Percentiles rank a stretch among this genome's conserved stretches.
These are phyloP conservation scores for Embiotoca jacksoni DNA, from an alignment of 2,113 vertebrate species.

Conservation along the genomic window DNA sequence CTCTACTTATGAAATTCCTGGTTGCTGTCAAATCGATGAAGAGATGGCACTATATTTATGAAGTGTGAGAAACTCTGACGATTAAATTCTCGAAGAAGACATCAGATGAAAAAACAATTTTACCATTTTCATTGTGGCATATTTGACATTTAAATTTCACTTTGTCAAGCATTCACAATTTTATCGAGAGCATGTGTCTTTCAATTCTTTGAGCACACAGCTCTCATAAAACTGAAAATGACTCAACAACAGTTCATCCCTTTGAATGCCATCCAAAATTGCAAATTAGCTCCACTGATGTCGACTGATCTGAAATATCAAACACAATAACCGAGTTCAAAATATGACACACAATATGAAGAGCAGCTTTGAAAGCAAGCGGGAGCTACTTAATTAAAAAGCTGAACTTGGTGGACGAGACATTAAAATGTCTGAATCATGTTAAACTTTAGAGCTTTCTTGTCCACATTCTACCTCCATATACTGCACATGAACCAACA, in stretches of 20 bases:
- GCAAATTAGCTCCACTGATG: slow-evolving; percentile 30
- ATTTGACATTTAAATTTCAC: slow-evolving; percentile 39
- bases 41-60: slow-evolving; percentile 26
- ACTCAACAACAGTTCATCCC: slow-evolving; percentile 24
- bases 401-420: neutral
- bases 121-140: neutral
- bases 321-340: slow-evolving; percentile 24
- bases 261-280: slow-evolving; percentile 44
- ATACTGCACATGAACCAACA: neutral
- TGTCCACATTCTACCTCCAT: neutral
- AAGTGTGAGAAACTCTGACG: slow-evolving; percentile 2
- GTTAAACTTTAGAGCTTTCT: neutral
- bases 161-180: slow-evolving; percentile 24
- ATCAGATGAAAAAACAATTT: slow-evolving; percentile 34
- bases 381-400: slow-evolving; percentile 19
- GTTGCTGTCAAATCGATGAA: slow-evolving; percentile 55
- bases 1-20: slow-evolving; percentile 59
- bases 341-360: slow-evolving; percentile 19
- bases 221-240: slow-evolving; percentile 26
- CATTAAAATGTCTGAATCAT: slow-evolving; percentile 4
- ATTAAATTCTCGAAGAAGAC: slow-evolving; percentile 37
- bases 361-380: slow-evolving; percentile 6
- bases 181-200: slow-evolving; percentile 4
- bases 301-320: slow-evolving; percentile 34
- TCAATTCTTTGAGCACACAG: slow-evolving; percentile 15